Evolutionary conservation across 2,888 invertebrate genomes (phyloP).

Genomic region (Bugulina stolonifera): DNA sequence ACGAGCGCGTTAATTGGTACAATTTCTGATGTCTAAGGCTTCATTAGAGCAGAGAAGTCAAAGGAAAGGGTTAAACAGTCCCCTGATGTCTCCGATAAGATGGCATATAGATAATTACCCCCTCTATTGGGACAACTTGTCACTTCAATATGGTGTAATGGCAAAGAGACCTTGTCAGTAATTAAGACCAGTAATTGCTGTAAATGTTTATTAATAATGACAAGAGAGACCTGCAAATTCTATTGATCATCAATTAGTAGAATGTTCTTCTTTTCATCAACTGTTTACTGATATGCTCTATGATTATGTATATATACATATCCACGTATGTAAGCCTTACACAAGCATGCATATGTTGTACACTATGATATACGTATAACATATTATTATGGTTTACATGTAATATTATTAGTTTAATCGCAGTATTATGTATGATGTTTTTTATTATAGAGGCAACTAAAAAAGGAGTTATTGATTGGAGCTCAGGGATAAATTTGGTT

Average conservation of each 20-base stretch:
- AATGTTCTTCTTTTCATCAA: neutral
- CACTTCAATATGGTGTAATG: slow-evolving; percentile 10
- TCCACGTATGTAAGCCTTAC: neutral
- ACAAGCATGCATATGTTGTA: no score
- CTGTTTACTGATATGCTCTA: neutral
- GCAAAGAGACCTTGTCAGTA: neutral
- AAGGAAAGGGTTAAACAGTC: neutral
- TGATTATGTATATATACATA: neutral
- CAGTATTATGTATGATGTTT: no score
- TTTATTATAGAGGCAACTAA: no score
- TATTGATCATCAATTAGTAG: neutral
- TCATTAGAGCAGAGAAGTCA: slow-evolving; percentile 6
- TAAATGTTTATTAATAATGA: slow-evolving; percentile 3
- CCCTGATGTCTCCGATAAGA: neutral
- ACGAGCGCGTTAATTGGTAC: slow-evolving; percentile 14
- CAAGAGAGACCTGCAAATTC: neutral
- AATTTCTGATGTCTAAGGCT: neutral
- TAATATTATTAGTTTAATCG: no score
- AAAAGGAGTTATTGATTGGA: no score
- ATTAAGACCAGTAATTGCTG: slow-evolving; percentile 12
- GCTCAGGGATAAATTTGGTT: no score
- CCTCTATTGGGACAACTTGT: slow-evolving; percentile 15
- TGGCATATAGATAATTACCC: slow-evolving; percentile 6
- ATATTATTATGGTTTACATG: no score
- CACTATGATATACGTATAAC: no score